Conservation (phyloP, 2,113 vertebrate species). For the Barnardius zonarius region DNA sequence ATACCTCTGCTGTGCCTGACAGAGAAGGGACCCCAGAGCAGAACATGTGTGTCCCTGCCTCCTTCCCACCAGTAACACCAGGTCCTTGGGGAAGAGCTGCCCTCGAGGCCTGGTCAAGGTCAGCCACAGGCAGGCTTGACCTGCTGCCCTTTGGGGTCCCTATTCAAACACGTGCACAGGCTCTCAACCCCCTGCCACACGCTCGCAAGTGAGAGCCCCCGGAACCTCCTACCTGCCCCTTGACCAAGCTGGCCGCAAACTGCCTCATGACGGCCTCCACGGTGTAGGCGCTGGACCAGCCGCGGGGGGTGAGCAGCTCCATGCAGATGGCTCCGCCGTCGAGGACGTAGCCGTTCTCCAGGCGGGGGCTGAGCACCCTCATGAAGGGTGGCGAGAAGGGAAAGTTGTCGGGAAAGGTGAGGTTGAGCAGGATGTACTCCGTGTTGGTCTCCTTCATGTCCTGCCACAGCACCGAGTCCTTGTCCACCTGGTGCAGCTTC, state of each 20-base stretch:
- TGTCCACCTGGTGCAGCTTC: constrained; percentile 99
- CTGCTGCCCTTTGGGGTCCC: neutral
- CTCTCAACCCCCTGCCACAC: neutral
- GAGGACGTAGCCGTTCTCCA: constrained; percentile 99
- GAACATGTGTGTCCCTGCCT: neutral
- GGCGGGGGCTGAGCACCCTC: constrained; percentile 93
- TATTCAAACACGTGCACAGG: neutral
- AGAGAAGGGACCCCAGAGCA: neutral
- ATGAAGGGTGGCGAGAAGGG: constrained; percentile 99
- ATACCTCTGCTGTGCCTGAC: neutral
- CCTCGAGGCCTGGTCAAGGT: neutral
- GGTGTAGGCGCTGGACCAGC: constrained; percentile 99
- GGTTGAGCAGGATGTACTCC: constrained; percentile 96
- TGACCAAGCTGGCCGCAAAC: constrained; percentile 97
- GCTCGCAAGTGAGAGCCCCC: neutral
- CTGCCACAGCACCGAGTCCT: constrained; percentile 99
- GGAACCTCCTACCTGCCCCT: constrained; percentile 94
- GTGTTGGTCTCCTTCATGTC: constrained; percentile 99
- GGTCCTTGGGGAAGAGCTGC: neutral
- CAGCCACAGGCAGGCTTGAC: neutral
- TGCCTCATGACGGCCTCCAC: constrained; percentile 99
- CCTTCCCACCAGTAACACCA: neutral
- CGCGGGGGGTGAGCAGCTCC: constrained; percentile 97
- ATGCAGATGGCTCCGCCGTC: constrained; percentile 99
- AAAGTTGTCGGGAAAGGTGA: constrained; percentile 98